Evolutionary conservation across 2,113 vertebrate genomes (phyloP), one percentile per base, ranked within the genome.

Genomic region (Hippocampus zosterae): DNA sequence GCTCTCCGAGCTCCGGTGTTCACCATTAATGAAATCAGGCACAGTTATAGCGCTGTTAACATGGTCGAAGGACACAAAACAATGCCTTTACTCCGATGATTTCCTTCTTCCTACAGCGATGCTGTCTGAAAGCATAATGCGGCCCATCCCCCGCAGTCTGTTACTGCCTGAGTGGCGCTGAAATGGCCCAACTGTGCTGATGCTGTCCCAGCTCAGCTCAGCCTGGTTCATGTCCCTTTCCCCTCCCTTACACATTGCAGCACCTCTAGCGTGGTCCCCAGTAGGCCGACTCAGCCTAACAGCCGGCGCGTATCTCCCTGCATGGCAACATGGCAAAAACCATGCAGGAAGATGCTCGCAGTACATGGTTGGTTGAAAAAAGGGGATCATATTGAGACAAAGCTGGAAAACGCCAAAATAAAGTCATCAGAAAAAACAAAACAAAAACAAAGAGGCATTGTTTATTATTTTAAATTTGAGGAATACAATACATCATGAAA

Each of bases 131-230:
- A 46, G 52, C 0, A 29, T 25, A 77, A 66, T 67, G 59, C 27
- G 56, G 50, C 82, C 78, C 72, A 57, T 67, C 73, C 73, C 75
- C 74, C 27, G 33, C 25, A 3, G 68, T 72, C 65, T 72, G 66
- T 41, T 83, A 70, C 75, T 81, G 81, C 74, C 76, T 81, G 69
- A 68, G 66, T 81, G 72, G 57, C 27, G n/a, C 68, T 81, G 83
- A 83, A 74, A 68, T 70, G 73, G 75, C 65, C 79, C 78, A 81
- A 83, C 84, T 87, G 81, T 71, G 75, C 65, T 69, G 75, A 61
- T 56, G 46, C 70, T 73, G 75, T 74, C 81, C 78, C 69, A 74
- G 56, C 76, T 82, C 68, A 18, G 33, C 69, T 73, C 69, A 66
- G 79, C 74, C 81, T 75, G 68, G 72, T 81, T 78, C 21, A 23